These are phyloP conservation scores for Hydrolagus affinis DNA, from an alignment of 2,113 vertebrate species.

Conservation along the genomic window DNA sequence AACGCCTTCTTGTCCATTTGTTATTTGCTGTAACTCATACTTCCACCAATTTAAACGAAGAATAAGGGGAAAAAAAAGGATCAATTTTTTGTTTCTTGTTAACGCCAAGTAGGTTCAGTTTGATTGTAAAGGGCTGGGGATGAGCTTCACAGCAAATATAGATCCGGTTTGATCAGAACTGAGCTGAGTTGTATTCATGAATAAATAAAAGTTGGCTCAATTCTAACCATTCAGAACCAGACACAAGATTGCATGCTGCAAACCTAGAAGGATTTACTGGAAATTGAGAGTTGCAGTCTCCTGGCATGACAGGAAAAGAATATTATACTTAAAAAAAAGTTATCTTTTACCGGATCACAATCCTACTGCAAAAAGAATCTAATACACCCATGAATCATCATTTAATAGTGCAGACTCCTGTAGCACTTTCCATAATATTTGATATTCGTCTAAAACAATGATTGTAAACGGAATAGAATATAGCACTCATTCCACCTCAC, in stretches of 20 bases:
- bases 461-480: not conserved
- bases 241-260: conserved; percentile 3
- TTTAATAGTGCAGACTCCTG: not conserved
- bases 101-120: not conserved
- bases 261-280: conserved; percentile 4
- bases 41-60: too few relatives aligned
- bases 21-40: too few relatives aligned
- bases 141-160: not conserved
- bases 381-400: not conserved
- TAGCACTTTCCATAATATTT: not conserved
- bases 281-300: not conserved
- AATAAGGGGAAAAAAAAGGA: too few relatives aligned
- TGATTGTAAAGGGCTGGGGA: not conserved
- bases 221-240: not conserved
- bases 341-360: not conserved
- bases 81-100: not conserved
- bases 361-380: not conserved
- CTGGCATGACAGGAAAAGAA: conserved; percentile 5
- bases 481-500: not conserved
- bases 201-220: conserved; percentile 12
- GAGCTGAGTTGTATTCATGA: conserved; percentile 8
- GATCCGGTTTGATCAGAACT: conserved; percentile 19
- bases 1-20: too few relatives aligned
- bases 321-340: conserved; percentile 8
- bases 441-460: not conserved